A percentile compares a stretch with the other conserved stretches of the same genome.
These are phyloP conservation scores for Rhodeus uyekii DNA, from an alignment of 2,797 vertebrate species.

Conservation along the genomic window DNA sequence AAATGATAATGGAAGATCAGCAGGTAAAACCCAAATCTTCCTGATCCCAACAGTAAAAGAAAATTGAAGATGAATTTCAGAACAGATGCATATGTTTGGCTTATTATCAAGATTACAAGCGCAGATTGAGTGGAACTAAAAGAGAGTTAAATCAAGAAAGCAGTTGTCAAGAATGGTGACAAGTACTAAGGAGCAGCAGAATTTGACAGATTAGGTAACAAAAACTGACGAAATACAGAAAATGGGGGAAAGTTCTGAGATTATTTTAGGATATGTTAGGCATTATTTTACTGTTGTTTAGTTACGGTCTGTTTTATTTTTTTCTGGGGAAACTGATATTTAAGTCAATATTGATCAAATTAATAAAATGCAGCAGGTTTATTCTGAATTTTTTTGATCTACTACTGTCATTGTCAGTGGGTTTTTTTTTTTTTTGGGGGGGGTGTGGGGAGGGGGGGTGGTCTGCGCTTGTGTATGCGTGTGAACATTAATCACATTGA, in stretches of 20 bases:
- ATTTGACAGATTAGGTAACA: constrained; percentile 32
- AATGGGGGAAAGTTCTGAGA: background rate
- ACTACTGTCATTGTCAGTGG: too few relatives aligned
- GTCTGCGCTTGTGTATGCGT: too few relatives aligned
- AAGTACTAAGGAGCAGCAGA: constrained; percentile 27
- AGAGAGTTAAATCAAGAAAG: background rate
- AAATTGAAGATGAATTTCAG: background rate
- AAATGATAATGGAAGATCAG: background rate
- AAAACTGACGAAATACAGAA: background rate
- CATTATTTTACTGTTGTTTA: background rate
- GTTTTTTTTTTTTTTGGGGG: too few relatives aligned
- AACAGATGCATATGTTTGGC: background rate
- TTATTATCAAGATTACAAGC: constrained; percentile 26
- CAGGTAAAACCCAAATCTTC: background rate
- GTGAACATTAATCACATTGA: too few relatives aligned
- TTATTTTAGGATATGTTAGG: background rate
- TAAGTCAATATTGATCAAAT: background rate
- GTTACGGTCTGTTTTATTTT: background rate
- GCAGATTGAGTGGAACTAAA: constrained; percentile 15
- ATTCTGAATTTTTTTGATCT: too few relatives aligned
- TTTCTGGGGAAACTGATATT: background rate
- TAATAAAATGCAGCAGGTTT: background rate
- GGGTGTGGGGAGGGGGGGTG: too few relatives aligned
- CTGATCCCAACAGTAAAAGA: background rate
- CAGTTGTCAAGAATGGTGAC: constrained; percentile 21